Base-by-base conservation (phyloP, 1,140 invertebrate species). In the Aradophagus sp. region DNA sequence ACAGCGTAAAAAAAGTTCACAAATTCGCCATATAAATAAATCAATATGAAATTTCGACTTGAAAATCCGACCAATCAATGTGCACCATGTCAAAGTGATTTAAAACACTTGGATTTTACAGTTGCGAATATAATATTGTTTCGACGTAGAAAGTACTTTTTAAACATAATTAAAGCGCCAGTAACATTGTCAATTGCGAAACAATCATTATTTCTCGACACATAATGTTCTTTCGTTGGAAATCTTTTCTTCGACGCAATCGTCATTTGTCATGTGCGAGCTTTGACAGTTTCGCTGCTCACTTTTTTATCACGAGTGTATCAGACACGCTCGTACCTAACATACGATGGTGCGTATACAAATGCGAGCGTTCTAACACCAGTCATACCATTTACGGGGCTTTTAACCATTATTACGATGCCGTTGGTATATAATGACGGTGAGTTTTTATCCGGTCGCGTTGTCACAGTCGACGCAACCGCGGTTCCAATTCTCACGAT, bases 371-470 rank as follows among this genome's bases (percentile, higher is more conserved):
- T 32, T 36, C 47, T 68, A 61, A 61, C 55, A 44, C 55, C 34
- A 62, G 56, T 52, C 35, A 41, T 56, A 29, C 77, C 74, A 78
- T 78, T 78, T 78, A 76, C 75, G 77, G 77, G 47, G 68, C 72
- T 75, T 75, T 78, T 75, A 76, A 68, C 58, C 66, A 78, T 77
- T 78, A 78, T 76, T 78, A 78, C 77, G 77, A 75, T 74, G 70
- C 71, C 71, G 71, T 69, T 73, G 63, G 70, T 75, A 76, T 75
- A 78, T 63, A 63, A 76, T 75, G 70, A 77, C 66, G 77, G 77
- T 76, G 38, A 76, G 74, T 78, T 78, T 78, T 78, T 78, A 48
- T 76, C 23, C 13, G 14, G 68, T 73, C 47, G 56, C 48, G 67
- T 45, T 56, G 53, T 55, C 50, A 50, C 23, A 14, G 42, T 47